These are phyloP conservation scores for Nyctibius bracteatus DNA, from an alignment of 2,113 vertebrate genomes.

Conservation along the genomic window DNA sequence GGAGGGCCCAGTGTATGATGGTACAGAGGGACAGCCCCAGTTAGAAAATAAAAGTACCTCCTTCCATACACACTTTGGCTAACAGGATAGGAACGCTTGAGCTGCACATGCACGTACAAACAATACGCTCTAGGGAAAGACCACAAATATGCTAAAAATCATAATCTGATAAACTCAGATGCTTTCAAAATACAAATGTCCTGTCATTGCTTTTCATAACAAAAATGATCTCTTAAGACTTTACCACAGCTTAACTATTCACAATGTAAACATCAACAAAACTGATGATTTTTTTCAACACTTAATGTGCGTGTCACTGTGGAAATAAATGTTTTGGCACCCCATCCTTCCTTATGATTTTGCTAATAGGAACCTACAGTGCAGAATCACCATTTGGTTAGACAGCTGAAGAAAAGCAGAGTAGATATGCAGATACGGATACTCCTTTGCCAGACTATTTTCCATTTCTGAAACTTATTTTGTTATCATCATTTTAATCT, in stretches of 20 bases:
- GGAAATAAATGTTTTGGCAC: conserved; percentile 9
- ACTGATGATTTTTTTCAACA: conserved; percentile 11
- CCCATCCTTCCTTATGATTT: not conserved
- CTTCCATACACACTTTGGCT: not conserved
- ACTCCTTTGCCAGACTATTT: conserved; percentile 29
- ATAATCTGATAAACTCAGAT: conserved; percentile 53
- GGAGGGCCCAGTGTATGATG: not conserved
- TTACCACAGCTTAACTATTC: conserved; percentile 1
- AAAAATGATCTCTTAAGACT: not conserved
- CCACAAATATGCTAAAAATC: conserved; percentile 45
- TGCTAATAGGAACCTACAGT: not conserved
- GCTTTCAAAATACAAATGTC: conserved; percentile 32
- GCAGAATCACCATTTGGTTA: not conserved
- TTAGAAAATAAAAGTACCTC: not conserved
- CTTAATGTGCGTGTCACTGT: not conserved
- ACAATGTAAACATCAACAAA: conserved; percentile 24
- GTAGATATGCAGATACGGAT: conserved; percentile 43
- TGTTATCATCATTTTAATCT: conserved; percentile 17
- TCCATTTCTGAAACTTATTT: conserved; percentile 47
- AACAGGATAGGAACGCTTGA: not conserved
- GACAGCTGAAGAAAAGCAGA: conserved; percentile 36
- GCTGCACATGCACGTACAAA: not conserved
- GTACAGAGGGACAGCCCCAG: not conserved
- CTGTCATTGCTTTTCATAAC: conserved; percentile 40
- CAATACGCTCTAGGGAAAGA: conserved; percentile 1